These are phyloP conservation scores for Nowickia ferox DNA, from an alignment of 2,888 invertebrate genomes.

Conservation along the genomic window DNA sequence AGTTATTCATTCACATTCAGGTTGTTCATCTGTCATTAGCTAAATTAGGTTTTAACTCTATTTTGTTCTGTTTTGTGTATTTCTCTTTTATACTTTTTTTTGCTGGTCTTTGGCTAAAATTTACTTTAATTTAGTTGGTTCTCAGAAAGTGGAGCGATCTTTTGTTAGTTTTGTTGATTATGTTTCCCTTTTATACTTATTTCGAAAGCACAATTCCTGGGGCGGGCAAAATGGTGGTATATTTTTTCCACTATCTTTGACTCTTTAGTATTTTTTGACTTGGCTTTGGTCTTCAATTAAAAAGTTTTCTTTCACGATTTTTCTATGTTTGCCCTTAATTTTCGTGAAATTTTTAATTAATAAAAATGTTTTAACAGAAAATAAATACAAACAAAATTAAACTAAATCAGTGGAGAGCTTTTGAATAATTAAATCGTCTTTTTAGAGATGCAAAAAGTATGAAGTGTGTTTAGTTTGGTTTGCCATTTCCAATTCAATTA, in stretches of 20 bases:
- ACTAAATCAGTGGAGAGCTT: too few species aligned
- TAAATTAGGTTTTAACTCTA: slow-evolving; percentile 70
- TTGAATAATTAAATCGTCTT: too few species aligned
- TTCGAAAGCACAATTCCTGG: background rate
- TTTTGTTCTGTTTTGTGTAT: slow-evolving; percentile 20
- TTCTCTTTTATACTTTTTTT: slow-evolving; percentile 26
- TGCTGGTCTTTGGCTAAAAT: slow-evolving; percentile 42
- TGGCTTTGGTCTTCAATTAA: background rate
- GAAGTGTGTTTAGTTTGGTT: too few species aligned
- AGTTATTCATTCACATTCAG: slow-evolving; percentile 46
- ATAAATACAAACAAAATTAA: background rate
- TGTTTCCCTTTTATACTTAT: background rate
- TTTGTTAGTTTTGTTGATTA: background rate
- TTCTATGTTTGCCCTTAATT: too few species aligned
- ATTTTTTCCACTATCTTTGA: slow-evolving; percentile 40
- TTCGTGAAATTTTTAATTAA: too few species aligned
- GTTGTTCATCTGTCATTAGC: slow-evolving; percentile 70
- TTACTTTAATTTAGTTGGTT: slow-evolving; percentile 42
- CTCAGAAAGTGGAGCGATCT: background rate
- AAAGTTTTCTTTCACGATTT: too few species aligned
- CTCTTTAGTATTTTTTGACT: slow-evolving; percentile 43
- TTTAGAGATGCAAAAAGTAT: too few species aligned
- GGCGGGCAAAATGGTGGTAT: background rate
- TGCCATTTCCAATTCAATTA: too few species aligned
- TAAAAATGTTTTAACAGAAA: background rate